Conservation (phyloP, 2,797 vertebrate species). For the Hoplostethus atlanticus region DNA sequence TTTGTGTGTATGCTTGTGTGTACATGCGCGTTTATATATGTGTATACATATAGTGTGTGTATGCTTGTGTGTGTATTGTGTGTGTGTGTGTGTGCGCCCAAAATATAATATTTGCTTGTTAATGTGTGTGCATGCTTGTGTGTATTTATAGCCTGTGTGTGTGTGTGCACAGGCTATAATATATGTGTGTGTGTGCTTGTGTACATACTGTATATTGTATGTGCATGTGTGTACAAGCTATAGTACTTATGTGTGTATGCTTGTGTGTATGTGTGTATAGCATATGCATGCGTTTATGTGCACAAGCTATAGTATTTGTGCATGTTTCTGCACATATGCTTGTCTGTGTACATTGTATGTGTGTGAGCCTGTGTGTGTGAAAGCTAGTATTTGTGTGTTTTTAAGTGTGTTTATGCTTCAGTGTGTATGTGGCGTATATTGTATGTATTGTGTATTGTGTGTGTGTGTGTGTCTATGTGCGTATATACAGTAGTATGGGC, state of each 20-base stretch:
- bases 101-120: background rate
- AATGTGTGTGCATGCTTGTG: background rate
- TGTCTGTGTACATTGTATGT: background rate
- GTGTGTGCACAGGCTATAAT: background rate
- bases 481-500: background rate
- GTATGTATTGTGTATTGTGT: background rate
- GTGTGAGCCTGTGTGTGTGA: background rate
- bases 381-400: background rate
- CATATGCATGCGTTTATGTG: background rate
- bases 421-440: no score
- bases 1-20: background rate
- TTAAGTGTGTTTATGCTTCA: no score
- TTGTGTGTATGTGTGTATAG: constrained; percentile 1
- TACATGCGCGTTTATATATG: background rate
- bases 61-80: background rate
- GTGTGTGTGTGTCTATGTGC: background rate
- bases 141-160: background rate
- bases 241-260: no score
- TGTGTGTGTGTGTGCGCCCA: background rate
- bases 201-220: background rate
- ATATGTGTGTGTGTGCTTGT: background rate
- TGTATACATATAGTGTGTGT: background rate
- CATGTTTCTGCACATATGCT: background rate
- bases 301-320: background rate
- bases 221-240: background rate